These are phyloP conservation scores for Bugula neritina DNA, from an alignment of 2,888 invertebrate genomes.

Conservation along the genomic window DNA sequence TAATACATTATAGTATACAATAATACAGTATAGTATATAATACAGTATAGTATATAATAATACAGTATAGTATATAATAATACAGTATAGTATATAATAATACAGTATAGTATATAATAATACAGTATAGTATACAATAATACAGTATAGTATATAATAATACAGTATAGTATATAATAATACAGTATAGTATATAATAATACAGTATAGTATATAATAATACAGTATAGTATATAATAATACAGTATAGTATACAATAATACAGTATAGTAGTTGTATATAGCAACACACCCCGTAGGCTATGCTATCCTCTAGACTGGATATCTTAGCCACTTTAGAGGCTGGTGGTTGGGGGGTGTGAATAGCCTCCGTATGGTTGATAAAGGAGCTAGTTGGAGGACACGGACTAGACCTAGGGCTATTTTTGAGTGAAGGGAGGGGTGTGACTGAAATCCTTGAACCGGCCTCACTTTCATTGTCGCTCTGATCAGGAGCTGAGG, in stretches of 20 bases:
- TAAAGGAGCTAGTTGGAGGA: background rate
- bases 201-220: background rate
- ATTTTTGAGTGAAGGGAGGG: constrained; percentile 10
- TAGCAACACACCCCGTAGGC: background rate
- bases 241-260: background rate
- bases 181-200: too few relatives aligned
- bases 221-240: background rate
- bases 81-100: background rate
- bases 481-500: background rate
- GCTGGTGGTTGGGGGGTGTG: background rate
- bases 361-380: background rate
- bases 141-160: too few relatives aligned
- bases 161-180: too few relatives aligned
- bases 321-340: background rate
- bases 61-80: too few relatives aligned
- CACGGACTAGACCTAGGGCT: constrained; percentile 24
- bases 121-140: background rate
- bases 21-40: too few relatives aligned
- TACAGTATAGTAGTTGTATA: background rate
- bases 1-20: background rate
- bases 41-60: too few relatives aligned
- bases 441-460: constrained; percentile 9
- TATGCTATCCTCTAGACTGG: background rate
- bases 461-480: constrained; percentile 16
- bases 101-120: background rate